Percentiles rank a stretch among this genome's conserved stretches.
Evolutionary conservation across 2,888 invertebrate genomes (phyloP).

Genomic region (Himalopsyche tibetana): DNA sequence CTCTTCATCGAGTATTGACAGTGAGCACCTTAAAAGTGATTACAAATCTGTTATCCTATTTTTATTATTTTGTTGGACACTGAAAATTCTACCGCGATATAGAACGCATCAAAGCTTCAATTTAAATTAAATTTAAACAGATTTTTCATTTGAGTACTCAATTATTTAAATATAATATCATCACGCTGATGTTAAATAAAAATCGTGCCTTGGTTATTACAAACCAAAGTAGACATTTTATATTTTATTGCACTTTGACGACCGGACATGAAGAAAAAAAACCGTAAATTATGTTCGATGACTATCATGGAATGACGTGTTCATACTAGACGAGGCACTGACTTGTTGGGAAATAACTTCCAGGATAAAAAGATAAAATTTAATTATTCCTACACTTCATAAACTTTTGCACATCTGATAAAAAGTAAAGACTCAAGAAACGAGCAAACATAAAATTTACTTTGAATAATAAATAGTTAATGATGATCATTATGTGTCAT

Average conservation of each 20-base stretch:
- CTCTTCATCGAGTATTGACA: too few species aligned
- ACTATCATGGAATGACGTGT: background rate
- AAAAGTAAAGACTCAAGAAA: conserved; percentile 38
- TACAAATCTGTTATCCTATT: too few species aligned
- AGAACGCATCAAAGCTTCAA: too few species aligned
- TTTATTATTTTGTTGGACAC: too few species aligned
- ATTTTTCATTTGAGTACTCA: too few species aligned
- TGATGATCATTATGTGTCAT: too few species aligned
- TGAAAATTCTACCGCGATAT: too few species aligned
- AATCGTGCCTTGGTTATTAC: background rate
- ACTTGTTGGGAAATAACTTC: conserved; percentile 44
- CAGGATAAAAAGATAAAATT: conserved; percentile 41
- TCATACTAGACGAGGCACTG: background rate
- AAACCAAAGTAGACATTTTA: background rate
- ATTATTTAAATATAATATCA: too few species aligned
- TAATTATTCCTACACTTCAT: conserved; percentile 62
- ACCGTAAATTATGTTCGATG: conserved; percentile 41
- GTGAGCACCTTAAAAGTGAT: too few species aligned
- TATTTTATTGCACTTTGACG: conserved; percentile 53
- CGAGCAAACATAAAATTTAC: background rate
- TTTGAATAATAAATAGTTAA: too few species aligned
- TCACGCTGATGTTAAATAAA: background rate
- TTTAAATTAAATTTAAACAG: too few species aligned
- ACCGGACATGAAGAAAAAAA: background rate
- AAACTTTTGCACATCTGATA: conserved; percentile 62